Evolutionary conservation across 2,113 vertebrate species (phyloP).

Genomic region (Vulpes vulpes): DNA sequence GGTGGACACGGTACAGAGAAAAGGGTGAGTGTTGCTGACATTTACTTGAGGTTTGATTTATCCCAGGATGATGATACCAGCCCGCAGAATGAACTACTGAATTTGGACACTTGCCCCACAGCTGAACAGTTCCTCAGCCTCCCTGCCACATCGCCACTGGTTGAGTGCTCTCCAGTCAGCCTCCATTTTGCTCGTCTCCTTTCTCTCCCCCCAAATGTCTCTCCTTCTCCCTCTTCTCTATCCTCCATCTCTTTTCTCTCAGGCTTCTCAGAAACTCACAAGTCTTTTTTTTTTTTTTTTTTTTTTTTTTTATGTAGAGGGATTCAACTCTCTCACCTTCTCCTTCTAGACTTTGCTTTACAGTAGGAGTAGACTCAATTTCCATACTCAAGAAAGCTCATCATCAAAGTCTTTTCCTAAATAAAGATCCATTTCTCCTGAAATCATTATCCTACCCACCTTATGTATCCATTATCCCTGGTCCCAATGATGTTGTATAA

Average conservation of each 20-base stretch:
- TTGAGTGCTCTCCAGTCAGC: neutral
- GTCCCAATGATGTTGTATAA: neutral
- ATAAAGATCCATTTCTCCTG: neutral
- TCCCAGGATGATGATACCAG: neutral
- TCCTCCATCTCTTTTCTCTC: neutral
- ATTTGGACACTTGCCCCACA: accelerated
- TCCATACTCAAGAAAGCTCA: neutral
- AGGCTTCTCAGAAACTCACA: neutral
- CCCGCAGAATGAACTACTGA: neutral
- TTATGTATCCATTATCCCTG: neutral
- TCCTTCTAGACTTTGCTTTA: neutral
- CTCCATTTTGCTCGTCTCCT: neutral
- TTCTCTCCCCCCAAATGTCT: neutral
- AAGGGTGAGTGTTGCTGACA: neutral
- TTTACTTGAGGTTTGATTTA: neutral
- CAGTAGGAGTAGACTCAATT: neutral
- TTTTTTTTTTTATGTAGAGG: neutral
- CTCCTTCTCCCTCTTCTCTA: neutral
- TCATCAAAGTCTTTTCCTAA: neutral
- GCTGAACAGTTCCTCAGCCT: neutral
- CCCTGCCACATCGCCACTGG: accelerated
- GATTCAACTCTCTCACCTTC: neutral
- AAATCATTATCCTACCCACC: neutral
- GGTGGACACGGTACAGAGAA: accelerated
- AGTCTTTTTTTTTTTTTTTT: too few relatives aligned